Evolutionary conservation across 1,140 invertebrate species (phyloP), one percentile per base, ranked within the genome.

Genomic region (Heliconius melpomene): DNA sequence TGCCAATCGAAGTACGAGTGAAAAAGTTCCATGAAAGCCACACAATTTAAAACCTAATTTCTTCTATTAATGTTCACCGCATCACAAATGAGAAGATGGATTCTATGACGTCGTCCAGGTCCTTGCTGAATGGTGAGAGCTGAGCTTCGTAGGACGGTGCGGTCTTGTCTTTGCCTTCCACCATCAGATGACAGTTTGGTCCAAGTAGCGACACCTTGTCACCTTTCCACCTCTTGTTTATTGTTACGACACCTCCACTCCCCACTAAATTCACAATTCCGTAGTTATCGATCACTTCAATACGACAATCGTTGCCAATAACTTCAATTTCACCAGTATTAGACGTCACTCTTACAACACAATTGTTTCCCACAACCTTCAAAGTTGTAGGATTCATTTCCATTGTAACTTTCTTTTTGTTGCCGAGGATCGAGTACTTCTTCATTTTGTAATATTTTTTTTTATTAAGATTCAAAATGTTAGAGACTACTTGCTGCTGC

Each of bases 351-450:
- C 86, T 81, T 13, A 94, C 83, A 72, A 94, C 90, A 75, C 93
- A 94, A 78, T 89, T 88, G 78, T 93, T 94, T 1, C 93, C 93
- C 60, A 94, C 88, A 2, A 94, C 88, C 84, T 91, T 93, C 18
- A 94, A 79, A 29, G 83, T 86, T 3, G 89, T 87, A 32, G 84
- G 84, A 78, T 93, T 93, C 2, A 75, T 84, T 78, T 93, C 90
- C 91, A 93, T 93, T 8, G 91, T 94, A 72, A 94, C 91, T 86
- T 93, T 94, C 88, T 94, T 94, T 80, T 92, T 94, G 79, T 94
- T 93, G 16, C 93, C 93, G 76, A 94, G 83, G 20, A 94, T 84
- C 66, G 90, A 91, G 83, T 94, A 93, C 20, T 88, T 88, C 84
- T 94, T 94, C 93, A 94, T 94, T 89, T 89, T 91, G 26, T 77